A percentile compares a stretch with the other conserved stretches of the same genome.
Evolutionary conservation across 37 sponge, comb jelly and placozoan genomes (phyloP).

Genomic region (Crambe crambe): DNA sequence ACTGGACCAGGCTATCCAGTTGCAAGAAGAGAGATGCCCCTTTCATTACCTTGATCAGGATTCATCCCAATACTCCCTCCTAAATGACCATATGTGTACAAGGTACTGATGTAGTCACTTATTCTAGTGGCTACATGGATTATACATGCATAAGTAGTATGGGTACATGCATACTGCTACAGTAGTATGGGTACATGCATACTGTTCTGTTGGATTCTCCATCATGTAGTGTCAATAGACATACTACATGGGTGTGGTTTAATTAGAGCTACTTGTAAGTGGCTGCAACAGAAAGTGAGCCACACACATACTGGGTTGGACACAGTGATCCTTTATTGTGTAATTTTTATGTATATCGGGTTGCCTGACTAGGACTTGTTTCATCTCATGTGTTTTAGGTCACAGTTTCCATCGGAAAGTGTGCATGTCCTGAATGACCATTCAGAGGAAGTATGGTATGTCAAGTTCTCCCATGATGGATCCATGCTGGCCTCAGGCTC

Average conservation of each 20-base stretch:
- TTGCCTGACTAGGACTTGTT: too few species aligned
- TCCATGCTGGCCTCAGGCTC: conserved; percentile 88
- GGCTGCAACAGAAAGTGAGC: too few species aligned
- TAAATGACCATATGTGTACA: conserved; percentile 89
- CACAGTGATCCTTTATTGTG: too few species aligned
- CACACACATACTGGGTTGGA: too few species aligned
- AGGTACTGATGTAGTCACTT: too few species aligned
- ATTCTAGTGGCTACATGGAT: neutral
- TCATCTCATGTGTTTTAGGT: conserved; percentile 14
- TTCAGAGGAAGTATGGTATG: conserved; percentile 91
- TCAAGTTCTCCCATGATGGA: conserved; percentile 88
- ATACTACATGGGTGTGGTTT: too few species aligned
- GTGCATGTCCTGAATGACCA: conserved; percentile 83
- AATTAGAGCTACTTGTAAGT: too few species aligned
- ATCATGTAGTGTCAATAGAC: too few species aligned
- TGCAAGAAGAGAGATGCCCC: conserved; percentile 84
- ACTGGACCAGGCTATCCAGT: conserved; percentile 79
- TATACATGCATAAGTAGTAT: neutral
- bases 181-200: too few species aligned
- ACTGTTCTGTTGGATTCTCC: too few species aligned
- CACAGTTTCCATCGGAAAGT: conserved; percentile 83
- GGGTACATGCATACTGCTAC: too few species aligned
- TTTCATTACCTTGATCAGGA: conserved; percentile 69
- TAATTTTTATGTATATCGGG: neutral
- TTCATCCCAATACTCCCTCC: conserved; percentile 58